Base-by-base conservation (phyloP, 2,113 vertebrate genomes). In the Apeltes quadracus region DNA sequence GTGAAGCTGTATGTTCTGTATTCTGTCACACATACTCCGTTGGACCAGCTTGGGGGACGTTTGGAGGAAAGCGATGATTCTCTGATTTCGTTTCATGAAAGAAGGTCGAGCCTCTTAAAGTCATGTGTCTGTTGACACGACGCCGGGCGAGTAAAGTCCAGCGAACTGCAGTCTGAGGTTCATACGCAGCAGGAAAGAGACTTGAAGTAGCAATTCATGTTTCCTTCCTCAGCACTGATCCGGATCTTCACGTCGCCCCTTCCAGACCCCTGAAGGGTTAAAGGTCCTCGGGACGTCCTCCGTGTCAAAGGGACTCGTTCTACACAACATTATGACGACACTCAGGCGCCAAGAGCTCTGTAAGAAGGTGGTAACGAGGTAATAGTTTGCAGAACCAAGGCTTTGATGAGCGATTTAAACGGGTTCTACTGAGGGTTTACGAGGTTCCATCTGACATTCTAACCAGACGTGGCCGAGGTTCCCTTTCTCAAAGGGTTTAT, bases 361-460 rank as follows among this genome's bases (percentile, higher is more conserved):
- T 88, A 87, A 88, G 87, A 87, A 69, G 85, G 78, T 59, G 84
- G 83, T 89, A 83, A 88, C 77, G 72, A 85, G 83, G 79, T 91
- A 87, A 88, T 72, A 65, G 82, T 77, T 82, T 83, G 80, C 84
- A 76, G 76, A 51, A 83, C 66, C 77, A 76, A 70, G 64, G 75
- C 75, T 88, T 77, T 73, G 82, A 83, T 79, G 76, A 82, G 69
- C 70, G 76, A 89, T 84, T 85, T 80, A 73, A 88, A 87, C 72
- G 76, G 73, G 27, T 72, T 79, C 78, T 16, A 69, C 74, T 10
- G 27, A 63, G 46, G 41, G 57, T 77, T 85, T 85, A 79, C 73
- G 18, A 81, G 86, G 82, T 72, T 86, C 61, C 29, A 78, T 71
- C 61, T 77, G 71, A 84, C 75, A 74, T 81, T 83, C 63, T 76